Conservation (phyloP, 2,888 invertebrate genomes). For the Cinara cedri region DNA sequence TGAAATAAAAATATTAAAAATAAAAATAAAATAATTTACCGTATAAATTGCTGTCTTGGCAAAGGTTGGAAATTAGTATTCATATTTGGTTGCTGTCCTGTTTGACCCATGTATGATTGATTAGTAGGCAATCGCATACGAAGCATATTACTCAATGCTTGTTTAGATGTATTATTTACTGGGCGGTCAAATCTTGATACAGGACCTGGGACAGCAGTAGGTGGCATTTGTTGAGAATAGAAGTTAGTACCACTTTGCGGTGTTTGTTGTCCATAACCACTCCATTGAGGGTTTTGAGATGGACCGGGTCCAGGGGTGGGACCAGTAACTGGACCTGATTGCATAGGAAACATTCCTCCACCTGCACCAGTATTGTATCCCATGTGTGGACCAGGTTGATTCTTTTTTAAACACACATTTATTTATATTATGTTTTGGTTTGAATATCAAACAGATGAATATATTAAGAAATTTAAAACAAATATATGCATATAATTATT, state of each 20-base stretch:
- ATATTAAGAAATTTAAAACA: background rate
- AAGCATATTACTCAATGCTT: slow-evolving; percentile 85
- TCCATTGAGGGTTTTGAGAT: slow-evolving; percentile 60
- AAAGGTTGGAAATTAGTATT: slow-evolving; percentile 63
- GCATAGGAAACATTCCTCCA: slow-evolving; percentile 58
- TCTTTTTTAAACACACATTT: slow-evolving; percentile 35
- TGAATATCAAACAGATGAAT: background rate
- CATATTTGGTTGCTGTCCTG: slow-evolving; percentile 61
- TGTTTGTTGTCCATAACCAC: slow-evolving; percentile 63
- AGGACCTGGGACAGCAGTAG: slow-evolving; percentile 53
- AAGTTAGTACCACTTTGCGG: slow-evolving; percentile 63
- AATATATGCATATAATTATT: background rate
- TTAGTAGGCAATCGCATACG: slow-evolving; percentile 74
- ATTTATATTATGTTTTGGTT: background rate
- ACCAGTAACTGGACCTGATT: slow-evolving; percentile 57
- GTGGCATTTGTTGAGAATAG: slow-evolving; percentile 62
- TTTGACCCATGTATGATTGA: slow-evolving; percentile 63
- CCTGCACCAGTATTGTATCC: slow-evolving; percentile 48
- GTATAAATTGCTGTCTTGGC: slow-evolving; percentile 64
- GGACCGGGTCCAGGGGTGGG: slow-evolving; percentile 61
- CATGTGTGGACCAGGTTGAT: slow-evolving; percentile 56
- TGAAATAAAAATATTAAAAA: background rate
- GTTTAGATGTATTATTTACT: slow-evolving; percentile 75
- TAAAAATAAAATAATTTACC: slow-evolving; percentile 60
- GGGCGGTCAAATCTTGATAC: slow-evolving; percentile 65